Base-by-base conservation (phyloP, 2,113 vertebrate genomes). In the Nannobrachium achirus region DNA sequence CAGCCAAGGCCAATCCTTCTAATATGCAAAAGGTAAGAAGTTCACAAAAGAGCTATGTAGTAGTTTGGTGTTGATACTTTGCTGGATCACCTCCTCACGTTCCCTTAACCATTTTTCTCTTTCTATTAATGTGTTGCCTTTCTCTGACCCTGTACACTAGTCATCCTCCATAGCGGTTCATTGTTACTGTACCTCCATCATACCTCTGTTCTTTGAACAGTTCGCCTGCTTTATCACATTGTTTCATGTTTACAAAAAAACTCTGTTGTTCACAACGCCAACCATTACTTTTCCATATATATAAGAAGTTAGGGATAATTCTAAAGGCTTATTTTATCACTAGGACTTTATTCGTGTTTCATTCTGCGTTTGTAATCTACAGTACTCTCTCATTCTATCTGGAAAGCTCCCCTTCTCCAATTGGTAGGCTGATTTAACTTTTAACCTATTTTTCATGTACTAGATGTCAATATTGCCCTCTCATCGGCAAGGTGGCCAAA, bases 381-480 rank as follows among this genome's bases (percentile, higher is more conserved):
- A 49, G 0, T 16, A 56, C 60, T 46, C 16, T 50, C n/a, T 50
- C n/a, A 50, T 7, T 50, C 48, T 11, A 50, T 63, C 70, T 65
- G 46, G 15, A 55, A 56, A 76, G 44, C n/a, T 63, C 71, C 80
- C 72, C 56, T 49, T 20, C 62, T 62, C 64, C 45, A 73, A 72
- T 62, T 20, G 55, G 60, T 72, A 65, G 68, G 84, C 82, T 89
- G 85, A 88, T 68, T 50, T 79, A 64, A 81, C 83, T 78, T 86
- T 49, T 88, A 73, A 78, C 83, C 87, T 80, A 93, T 90, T 88
- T 90, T 84, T 91, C 87, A 91, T 65, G 63, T 94, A 33, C 25
- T 33, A 97, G 96, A 94, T 96, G 90, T 86, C 93, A 92, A 88
- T 75, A 68, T 86, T 93, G 86, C 93, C 92, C 73, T 90, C 92